Percentiles rank a stretch among this genome's conserved stretches.
phyloP scores from a whole-genome alignment of 1,140 invertebrate genomes.

The Ips typographus region DNA sequence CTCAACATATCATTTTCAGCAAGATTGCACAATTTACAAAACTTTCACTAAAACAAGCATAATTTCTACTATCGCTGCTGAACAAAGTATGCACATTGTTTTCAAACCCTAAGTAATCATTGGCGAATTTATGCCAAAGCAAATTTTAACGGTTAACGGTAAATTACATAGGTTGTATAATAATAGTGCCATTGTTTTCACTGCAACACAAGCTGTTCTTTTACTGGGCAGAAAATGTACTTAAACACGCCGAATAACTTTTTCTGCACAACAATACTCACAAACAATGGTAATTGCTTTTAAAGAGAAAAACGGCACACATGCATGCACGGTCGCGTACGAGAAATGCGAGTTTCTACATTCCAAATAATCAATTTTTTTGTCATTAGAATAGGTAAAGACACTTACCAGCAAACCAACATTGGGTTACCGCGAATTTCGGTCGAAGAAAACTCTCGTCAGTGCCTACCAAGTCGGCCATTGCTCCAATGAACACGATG shows the following conservation, averaged over 20 bases:
- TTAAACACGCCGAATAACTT: not conserved
- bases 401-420: conserved; percentile 75
- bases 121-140: not conserved
- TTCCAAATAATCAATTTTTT: no score
- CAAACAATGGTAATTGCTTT: no score
- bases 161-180: not conserved
- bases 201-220: not conserved
- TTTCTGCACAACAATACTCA: not conserved
- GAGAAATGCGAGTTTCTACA: no score
- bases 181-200: not conserved
- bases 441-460: conserved; percentile 65
- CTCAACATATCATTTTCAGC: no score
- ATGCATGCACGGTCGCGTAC: no score
- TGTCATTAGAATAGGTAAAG: not conserved
- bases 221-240: not conserved
- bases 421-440: conserved; percentile 70
- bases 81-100: no score
- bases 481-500: conserved; percentile 68
- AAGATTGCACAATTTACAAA: no score
- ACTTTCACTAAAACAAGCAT: no score
- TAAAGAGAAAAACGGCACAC: no score
- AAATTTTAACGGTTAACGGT: not conserved
- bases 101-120: no score
- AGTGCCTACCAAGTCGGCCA: conserved; percentile 67
- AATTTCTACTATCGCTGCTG: no score